A percentile compares a stretch with the other conserved stretches of the same genome.
Conservation (phyloP, 2,113 vertebrate species). For the Calidris pugnax region DNA sequence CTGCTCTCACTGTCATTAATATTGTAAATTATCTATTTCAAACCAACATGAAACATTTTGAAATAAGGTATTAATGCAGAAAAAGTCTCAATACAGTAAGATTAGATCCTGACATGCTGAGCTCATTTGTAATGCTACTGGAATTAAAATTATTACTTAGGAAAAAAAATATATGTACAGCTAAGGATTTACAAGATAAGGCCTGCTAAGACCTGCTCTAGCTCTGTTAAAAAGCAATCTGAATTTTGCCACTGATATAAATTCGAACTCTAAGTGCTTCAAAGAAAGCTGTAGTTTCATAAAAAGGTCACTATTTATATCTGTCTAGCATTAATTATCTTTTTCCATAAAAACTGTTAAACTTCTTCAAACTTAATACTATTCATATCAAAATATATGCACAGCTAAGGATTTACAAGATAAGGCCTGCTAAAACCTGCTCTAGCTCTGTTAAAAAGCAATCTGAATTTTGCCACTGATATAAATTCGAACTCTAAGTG, state of each 20-base stretch:
- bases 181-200: neutral
- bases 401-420: constrained; percentile 6
- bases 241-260: constrained; percentile 2
- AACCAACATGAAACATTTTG: constrained; percentile 43
- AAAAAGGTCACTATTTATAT: constrained; percentile 5
- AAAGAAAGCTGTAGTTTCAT: neutral
- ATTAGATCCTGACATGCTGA: neutral
- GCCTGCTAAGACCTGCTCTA: neutral
- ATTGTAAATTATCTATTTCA: constrained; percentile 53
- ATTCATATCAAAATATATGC: neutral
- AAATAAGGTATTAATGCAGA: constrained; percentile 38
- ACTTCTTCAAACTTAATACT: neutral
- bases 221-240: constrained; percentile 1
- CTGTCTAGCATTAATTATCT: neutral
- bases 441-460: neutral
- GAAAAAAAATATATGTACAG: neutral
- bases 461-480: constrained; percentile 10
- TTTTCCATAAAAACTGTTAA: neutral
- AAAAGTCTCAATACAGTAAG: neutral
- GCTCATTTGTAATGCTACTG: neutral
- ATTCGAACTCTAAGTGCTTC: neutral
- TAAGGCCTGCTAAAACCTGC: neutral
- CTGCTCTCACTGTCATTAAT: constrained; percentile 59
- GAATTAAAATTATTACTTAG: neutral
- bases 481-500: neutral